Evolutionary conservation across 2,888 invertebrate genomes (phyloP), one percentile per base, ranked within the genome.

Genomic region (Megalurothrips usitatus): DNA sequence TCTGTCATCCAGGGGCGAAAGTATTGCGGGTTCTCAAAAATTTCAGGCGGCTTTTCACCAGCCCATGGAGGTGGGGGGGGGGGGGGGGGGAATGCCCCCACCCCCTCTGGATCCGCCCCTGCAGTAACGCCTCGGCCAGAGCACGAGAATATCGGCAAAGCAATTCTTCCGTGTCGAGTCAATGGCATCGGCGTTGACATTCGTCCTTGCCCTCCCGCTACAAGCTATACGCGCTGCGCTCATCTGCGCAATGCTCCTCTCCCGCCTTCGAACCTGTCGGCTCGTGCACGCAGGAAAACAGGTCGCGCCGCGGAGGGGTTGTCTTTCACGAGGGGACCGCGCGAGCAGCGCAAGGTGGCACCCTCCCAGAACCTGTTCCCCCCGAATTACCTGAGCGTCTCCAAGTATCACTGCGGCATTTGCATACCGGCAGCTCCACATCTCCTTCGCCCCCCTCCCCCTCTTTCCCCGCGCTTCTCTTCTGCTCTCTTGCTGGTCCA

Each of bases 301-400:
- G 58, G 58, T 58, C 17, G 19, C 19, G 17, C 11, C 58, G 14
- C 17, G 0, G 17, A 14, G 58, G 58, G 58, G 58, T 43, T 6
- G 34, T 43, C 68, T 75, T 75, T 26, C 26, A 75, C 26, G 23
- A 75, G 68, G 34, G 34, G 34, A 43, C 34, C 6, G 34, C 11
- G 68, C 23, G 68, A 9, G 68, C 23, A 68, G 68, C 68, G 68
- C 68, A 75, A 75, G 68, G 68, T 75, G 68, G 68, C 68, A 8
- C 11, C 10, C 23, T 23, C 68, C 4, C 68, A 23, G 52, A 75
- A 75, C 68, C 68, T 26, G 68, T 23, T 75, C 68, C 12, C 9
- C 68, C 19, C 52, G 14, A 12, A 9, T 6, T 17, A 19, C 58
- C 17, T 17, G 58, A 58, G 34, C 34, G 58, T 17, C 58, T 58